Percentiles rank a stretch among this genome's conserved stretches.
These are phyloP conservation scores for Merodon equestris DNA, from an alignment of 2,888 invertebrate species.

Conservation along the genomic window DNA sequence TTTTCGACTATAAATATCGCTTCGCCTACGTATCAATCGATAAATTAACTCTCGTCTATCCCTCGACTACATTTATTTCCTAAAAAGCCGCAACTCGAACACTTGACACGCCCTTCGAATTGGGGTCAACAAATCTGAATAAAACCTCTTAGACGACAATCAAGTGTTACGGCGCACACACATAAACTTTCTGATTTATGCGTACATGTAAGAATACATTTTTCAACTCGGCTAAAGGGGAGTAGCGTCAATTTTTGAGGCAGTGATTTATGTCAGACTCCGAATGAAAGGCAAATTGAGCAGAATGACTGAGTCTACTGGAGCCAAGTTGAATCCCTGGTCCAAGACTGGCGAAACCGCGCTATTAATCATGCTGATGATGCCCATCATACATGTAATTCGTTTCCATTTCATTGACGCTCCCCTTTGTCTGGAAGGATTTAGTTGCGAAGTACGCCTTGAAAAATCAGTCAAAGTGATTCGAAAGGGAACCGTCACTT, in stretches of 20 bases:
- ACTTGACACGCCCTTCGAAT: too few relatives aligned
- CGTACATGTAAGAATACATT: constrained; percentile 39
- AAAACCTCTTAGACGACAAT: too few relatives aligned
- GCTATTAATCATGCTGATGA: constrained; percentile 48
- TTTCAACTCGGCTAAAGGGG: constrained; percentile 14
- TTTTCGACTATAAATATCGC: too few relatives aligned
- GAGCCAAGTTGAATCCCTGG: constrained; percentile 24
- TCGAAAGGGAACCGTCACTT: neutral
- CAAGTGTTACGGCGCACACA: neutral
- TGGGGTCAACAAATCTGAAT: too few relatives aligned
- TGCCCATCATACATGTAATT: constrained; percentile 52
- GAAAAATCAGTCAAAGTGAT: too few relatives aligned
- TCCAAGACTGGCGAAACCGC: neutral
- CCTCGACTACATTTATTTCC: too few relatives aligned
- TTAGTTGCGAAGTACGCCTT: too few relatives aligned
- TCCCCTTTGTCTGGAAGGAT: too few relatives aligned
- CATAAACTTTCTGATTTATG: constrained; percentile 49
- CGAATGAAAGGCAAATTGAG: constrained; percentile 31
- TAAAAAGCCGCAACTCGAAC: too few relatives aligned
- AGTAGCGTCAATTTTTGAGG: constrained; percentile 47
- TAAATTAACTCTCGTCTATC: too few relatives aligned
- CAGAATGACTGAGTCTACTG: constrained; percentile 21
- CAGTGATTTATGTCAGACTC: constrained; percentile 48
- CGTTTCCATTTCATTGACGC: constrained; percentile 42
- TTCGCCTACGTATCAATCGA: too few relatives aligned